A percentile compares a stretch with the other conserved stretches of the same genome.
These are phyloP conservation scores for Scomber scombrus DNA, from an alignment of 2,113 vertebrate genomes.

Conservation along the genomic window DNA sequence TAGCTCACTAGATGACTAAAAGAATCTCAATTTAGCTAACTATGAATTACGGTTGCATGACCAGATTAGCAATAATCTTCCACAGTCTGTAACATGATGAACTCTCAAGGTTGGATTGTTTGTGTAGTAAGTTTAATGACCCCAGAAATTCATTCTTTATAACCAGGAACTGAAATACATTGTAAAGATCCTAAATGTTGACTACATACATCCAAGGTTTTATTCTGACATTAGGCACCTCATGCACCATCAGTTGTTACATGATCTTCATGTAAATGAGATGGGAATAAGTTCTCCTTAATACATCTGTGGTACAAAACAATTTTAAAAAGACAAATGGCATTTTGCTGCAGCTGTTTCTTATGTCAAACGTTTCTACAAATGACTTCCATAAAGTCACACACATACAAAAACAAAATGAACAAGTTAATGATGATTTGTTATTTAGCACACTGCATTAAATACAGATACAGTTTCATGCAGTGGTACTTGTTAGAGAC, in stretches of 20 bases:
- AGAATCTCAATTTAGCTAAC: background rate
- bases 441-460: no score
- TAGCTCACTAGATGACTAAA: background rate
- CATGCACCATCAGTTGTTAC: background rate
- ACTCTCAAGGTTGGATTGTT: background rate
- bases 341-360: no score
- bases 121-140: background rate
- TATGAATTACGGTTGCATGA: background rate
- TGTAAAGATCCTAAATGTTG: background rate
- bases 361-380: no score
- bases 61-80: background rate
- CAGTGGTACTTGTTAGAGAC: no score
- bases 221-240: background rate
- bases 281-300: background rate
- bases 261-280: background rate
- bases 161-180: no score
- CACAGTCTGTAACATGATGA: background rate
- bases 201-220: background rate
- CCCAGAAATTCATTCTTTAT: background rate
- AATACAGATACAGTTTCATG: no score
- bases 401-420: no score
- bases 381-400: no score
- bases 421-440: no score
- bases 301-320: background rate
- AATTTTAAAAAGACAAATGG: background rate